phyloP scores from a whole-genome alignment of 2,888 invertebrate species.

The Drosophila merina region DNA sequence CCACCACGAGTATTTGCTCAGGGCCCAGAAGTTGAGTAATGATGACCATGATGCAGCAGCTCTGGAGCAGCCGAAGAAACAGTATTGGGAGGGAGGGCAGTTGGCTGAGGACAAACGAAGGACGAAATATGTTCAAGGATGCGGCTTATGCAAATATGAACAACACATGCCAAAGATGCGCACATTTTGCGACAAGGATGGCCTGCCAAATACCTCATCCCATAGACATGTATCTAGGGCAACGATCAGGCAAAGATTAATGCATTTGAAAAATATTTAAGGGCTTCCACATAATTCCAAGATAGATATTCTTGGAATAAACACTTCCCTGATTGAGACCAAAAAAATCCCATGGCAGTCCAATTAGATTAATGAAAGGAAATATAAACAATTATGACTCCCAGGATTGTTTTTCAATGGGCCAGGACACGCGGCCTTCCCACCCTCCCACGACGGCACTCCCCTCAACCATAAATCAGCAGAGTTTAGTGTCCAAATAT shows the following conservation, averaged over 20 bases:
- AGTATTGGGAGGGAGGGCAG: not conserved
- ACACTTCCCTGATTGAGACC: not conserved
- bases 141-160: slow-evolving; percentile 68
- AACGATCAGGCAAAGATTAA: slow-evolving; percentile 25
- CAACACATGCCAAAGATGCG: slow-evolving; percentile 44
- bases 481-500: slow-evolving; percentile 63
- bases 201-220: slow-evolving; percentile 4
- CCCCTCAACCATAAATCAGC: slow-evolving; percentile 59
- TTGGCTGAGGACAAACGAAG: slow-evolving; percentile 24
- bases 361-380: slow-evolving; percentile 72
- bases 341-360: slow-evolving; percentile 37
- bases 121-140: slow-evolving; percentile 43
- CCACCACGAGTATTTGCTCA: slow-evolving; percentile 66
- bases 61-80: slow-evolving; percentile 4
- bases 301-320: not conserved
- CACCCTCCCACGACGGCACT: not conserved
- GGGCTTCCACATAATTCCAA: too few species aligned
- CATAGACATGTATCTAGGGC: slow-evolving; percentile 1
- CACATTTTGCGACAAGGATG: slow-evolving; percentile 9
- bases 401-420: slow-evolving; percentile 57
- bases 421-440: slow-evolving; percentile 27
- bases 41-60: slow-evolving; percentile 72
- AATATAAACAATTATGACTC: slow-evolving; percentile 54
- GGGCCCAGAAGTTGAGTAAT: slow-evolving; percentile 74
- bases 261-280: not conserved